Percentiles rank a stretch among this genome's conserved stretches.
Evolutionary conservation across 2,888 invertebrate species (phyloP).

Genomic region (Apotomis capreana): DNA sequence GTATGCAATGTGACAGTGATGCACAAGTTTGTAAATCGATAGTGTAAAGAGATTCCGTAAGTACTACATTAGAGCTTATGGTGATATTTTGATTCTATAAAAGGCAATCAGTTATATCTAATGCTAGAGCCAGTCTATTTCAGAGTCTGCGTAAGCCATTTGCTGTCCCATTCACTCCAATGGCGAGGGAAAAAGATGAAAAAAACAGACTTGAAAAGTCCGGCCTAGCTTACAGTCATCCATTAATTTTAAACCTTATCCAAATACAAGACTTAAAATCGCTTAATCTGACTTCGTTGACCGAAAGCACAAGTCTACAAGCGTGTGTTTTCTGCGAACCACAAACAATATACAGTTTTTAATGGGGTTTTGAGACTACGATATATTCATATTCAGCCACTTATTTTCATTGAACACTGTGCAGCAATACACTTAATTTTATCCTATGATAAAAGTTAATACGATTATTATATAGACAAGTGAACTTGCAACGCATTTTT

Average conservation of each 20-base stretch:
- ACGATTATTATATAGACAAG: conserved; percentile 71
- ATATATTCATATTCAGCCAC: conserved; percentile 40
- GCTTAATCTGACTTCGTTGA: conserved; percentile 35
- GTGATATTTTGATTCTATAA: conserved; percentile 22
- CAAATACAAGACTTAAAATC: conserved; percentile 37
- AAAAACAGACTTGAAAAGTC: conserved; percentile 14
- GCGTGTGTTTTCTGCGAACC: conserved; percentile 35
- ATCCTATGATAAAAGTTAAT: conserved; percentile 73
- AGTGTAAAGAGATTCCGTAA: conserved; percentile 4
- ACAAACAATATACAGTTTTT: conserved; percentile 33
- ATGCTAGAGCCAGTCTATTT: conserved; percentile 15
- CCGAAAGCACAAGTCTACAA: conserved; percentile 40
- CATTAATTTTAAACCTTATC: conserved; percentile 40
- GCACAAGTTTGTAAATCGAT: conserved; percentile 9
- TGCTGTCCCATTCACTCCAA: conserved; percentile 17
- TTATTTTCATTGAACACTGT: conserved; percentile 69
- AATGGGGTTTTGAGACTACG: conserved; percentile 38
- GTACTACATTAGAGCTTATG: conserved; percentile 10
- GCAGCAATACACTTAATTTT: conserved; percentile 67
- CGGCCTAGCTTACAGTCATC: conserved; percentile 37
- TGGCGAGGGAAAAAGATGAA: conserved; percentile 21
- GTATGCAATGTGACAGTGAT: neutral
- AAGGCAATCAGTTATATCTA: conserved; percentile 31
- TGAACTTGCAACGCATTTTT: conserved; percentile 70
- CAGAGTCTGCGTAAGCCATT: conserved; percentile 11